Evolutionary conservation across 2,797 vertebrate species (phyloP), one percentile per base, ranked within the genome.

Genomic region (Ceryle rudis): DNA sequence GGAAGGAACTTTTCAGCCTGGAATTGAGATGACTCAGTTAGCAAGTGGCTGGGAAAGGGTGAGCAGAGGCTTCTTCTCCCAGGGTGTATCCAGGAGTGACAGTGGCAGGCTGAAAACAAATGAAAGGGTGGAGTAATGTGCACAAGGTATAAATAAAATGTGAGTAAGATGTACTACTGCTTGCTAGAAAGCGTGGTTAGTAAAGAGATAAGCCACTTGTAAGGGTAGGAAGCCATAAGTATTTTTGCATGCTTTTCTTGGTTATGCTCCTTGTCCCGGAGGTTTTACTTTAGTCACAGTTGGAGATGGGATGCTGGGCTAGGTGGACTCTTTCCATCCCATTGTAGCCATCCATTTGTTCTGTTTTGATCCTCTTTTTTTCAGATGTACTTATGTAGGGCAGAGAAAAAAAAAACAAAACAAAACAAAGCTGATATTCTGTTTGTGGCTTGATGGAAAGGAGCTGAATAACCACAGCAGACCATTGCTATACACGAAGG

Each of bases 391-490:
- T 52, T 64, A 22, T 0, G 2, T 5, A 4, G 3, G 11, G 1
- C 1, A 0, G 1, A 0, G 1, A 2, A 14, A 65, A 61, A 4
- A 39, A 39, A 39, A 39, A 11, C 10, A 39, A 37, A 37, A 10
- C 37, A 10, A 39, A 39, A 39, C 37, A 60, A 35, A 7, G 42
- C 31, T 64, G 29, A 18, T 73, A 9, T 0, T 71, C 25, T 79
- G 8, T 33, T 23, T 22, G 62, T 46, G 69, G 10, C 39, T 37
- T 67, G 44, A 23, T 52, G 37, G n/a, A 86, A 80, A 44, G 60
- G 41, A 70, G 33, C 35, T 85, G 60, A 66, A 55, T 35, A n/a
- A 49, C 37, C 26, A 8, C 21, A 37, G 72, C 39, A 64, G 60
- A 23, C 16, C 6, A 4, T n/a, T 80, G 37, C 42, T 83, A 2